Evolutionary conservation across 35 echinoderm and acorn worm species (phyloP).

Genomic region (Ptychodera flava): DNA sequence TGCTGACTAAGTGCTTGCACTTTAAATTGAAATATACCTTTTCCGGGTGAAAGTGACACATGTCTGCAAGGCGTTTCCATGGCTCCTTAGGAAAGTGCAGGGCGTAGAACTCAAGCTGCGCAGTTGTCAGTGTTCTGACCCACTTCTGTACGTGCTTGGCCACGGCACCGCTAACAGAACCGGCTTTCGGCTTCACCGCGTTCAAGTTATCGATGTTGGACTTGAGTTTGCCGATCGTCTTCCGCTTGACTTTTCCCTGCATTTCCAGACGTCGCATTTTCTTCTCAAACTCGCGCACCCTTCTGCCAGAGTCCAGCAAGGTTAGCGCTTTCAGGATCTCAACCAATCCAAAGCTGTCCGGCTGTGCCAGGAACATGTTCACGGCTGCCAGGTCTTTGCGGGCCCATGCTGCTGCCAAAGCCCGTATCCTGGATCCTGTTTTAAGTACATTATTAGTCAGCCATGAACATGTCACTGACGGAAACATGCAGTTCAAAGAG

Average conservation of each 20-base stretch:
- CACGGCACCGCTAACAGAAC: slow-evolving; percentile 88
- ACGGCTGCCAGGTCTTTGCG: slow-evolving; percentile 58
- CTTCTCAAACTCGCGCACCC: slow-evolving; percentile 72
- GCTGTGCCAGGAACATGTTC: slow-evolving; percentile 22
- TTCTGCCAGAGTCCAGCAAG: slow-evolving; percentile 62
- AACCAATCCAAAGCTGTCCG: slow-evolving; percentile 60
- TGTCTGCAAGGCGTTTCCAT: slow-evolving; percentile 86
- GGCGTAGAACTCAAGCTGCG: slow-evolving; percentile 87
- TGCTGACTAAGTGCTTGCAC: no score
- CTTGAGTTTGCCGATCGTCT: slow-evolving; percentile 65
- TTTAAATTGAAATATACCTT: slow-evolving; percentile 64
- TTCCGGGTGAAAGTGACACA: slow-evolving; percentile 71
- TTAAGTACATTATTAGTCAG: no score
- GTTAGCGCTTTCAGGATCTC: slow-evolving; percentile 79
- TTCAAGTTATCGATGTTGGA: slow-evolving; percentile 80
- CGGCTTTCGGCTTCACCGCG: slow-evolving; percentile 53
- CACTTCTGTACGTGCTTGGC: slow-evolving; percentile 53
- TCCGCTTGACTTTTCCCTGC: slow-evolving; percentile 36
- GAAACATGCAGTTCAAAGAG: no score
- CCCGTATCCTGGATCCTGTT: slow-evolving; percentile 54
- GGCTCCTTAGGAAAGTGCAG: slow-evolving; percentile 78
- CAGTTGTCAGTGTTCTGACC: slow-evolving; percentile 36
- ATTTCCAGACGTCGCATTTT: slow-evolving; percentile 41
- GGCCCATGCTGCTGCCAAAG: slow-evolving; percentile 71
- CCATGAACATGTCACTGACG: no score